Base-by-base conservation (phyloP, 1,140 invertebrate genomes). In the Drosophila nikananu region DNA sequence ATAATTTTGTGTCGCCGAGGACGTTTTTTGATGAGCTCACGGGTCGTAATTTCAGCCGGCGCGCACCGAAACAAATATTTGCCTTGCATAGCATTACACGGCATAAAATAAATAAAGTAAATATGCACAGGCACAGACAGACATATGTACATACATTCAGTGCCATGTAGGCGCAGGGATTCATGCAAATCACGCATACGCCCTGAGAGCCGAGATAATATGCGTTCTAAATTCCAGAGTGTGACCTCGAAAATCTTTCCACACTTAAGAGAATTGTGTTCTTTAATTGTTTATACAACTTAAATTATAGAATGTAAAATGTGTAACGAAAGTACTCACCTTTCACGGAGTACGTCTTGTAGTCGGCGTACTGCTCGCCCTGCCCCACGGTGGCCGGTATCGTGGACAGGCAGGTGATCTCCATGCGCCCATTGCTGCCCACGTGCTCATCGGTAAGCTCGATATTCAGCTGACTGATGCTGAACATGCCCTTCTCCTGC, bases 361-460 rank as follows among this genome's bases (percentile, higher is more conserved):
- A 93, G 91, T 97, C 96, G 25, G 96, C 96, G 81, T 95, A 96
- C 39, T 95, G 94, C 77, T 95, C 95, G 13, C 94, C 94, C 54
- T 94, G 91, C 23, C 93, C 95, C 3, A 95, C 94, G 57, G 95
- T 96, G 73, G 95, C 95, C 2, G 96, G 96, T 87, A 97, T 97
- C 42, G 96, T 96, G 59, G 96, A 95, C 49, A 96, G 93, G 79
- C 96, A 97, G 60, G 95, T 96, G 62, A 97, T 94, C 67, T 95
- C 94, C 51, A 96, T 94, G 52, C 94, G 94, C 44, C 96, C 95
- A 83, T 96, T 95, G n/a, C 94, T 94, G 58, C 94, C 94, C 30
- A 95, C 93, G 82, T 96, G 95, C 62, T 96, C 93, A 37, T 94
- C 95, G 0, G 95, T 94, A 66, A 96, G 94, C 60, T 96, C 94